Evolutionary conservation across 2,888 invertebrate genomes (phyloP).

Genomic region (Acanthosepion lycidas): DNA sequence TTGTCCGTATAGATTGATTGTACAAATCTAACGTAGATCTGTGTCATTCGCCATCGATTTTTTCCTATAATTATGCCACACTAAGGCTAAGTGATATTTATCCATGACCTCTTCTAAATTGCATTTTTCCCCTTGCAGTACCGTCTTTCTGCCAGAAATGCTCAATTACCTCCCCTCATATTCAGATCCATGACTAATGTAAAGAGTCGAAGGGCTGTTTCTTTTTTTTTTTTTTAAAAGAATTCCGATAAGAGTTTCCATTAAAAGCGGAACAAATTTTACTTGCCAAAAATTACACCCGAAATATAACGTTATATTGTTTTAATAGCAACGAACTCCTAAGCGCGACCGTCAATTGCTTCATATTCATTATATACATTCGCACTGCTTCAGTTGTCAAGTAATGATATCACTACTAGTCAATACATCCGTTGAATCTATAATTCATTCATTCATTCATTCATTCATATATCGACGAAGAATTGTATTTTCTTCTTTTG

Average conservation of each 20-base stretch:
- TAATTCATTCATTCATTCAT: background rate
- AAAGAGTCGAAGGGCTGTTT: background rate
- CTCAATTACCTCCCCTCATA: conserved; percentile 16
- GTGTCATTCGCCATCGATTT: background rate
- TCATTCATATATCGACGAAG: background rate
- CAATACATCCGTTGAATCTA: background rate
- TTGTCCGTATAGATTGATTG: background rate
- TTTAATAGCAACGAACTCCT: background rate
- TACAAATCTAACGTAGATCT: conserved; percentile 2
- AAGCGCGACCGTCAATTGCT: background rate
- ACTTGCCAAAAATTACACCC: background rate
- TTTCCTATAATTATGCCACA: background rate
- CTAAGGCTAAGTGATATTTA: conserved; percentile 18
- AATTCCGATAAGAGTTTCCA: background rate
- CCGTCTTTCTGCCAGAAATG: background rate
- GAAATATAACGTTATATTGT: background rate
- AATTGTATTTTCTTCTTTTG: background rate
- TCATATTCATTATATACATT: background rate
- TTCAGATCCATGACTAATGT: conserved; percentile 6
- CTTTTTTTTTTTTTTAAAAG: background rate
- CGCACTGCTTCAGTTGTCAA: background rate
- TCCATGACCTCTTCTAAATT: conserved; percentile 33
- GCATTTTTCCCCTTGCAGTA: background rate
- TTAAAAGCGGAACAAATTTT: background rate
- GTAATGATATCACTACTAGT: background rate